These are phyloP conservation scores for Entomobrya multifasciata DNA, from an alignment of 2,888 invertebrate genomes.

Conservation along the genomic window DNA sequence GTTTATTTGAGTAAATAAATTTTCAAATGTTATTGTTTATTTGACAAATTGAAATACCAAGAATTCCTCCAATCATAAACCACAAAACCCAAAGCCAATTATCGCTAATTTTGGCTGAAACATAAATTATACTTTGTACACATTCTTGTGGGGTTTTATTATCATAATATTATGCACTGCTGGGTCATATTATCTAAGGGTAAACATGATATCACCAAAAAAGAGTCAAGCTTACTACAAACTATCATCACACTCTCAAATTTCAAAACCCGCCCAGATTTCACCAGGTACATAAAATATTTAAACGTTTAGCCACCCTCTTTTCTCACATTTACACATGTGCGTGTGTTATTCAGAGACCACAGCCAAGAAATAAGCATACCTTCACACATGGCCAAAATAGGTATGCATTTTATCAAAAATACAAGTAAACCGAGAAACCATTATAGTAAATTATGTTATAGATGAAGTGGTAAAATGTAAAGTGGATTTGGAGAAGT, in stretches of 20 bases:
- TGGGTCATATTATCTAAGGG: background rate
- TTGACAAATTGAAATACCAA: background rate
- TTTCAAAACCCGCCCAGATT: slow-evolving; percentile 62
- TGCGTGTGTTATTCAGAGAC: slow-evolving; percentile 6
- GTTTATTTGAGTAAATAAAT: too few relatives aligned
- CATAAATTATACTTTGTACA: background rate
- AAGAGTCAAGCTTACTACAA: background rate
- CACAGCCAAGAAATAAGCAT: background rate
- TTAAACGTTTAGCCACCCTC: slow-evolving; percentile 54
- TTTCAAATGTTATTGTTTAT: background rate
- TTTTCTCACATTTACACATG: slow-evolving; percentile 61
- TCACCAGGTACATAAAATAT: slow-evolving; percentile 70
- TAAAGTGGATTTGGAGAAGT: slow-evolving; percentile 39
- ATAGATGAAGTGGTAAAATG: slow-evolving; percentile 11
- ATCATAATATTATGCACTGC: background rate
- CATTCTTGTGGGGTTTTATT: slow-evolving; percentile 11
- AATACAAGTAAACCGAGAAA: background rate
- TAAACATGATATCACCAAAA: slow-evolving; percentile 37
- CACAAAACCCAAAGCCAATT: slow-evolving; percentile 7
- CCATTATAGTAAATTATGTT: background rate
- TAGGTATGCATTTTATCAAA: background rate
- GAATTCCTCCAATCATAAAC: slow-evolving; percentile 13
- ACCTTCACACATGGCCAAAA: background rate
- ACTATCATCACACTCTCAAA: slow-evolving; percentile 28
- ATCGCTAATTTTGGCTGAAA: slow-evolving; percentile 17